Conservation (phyloP, 2,888 invertebrate species). For the Cybosia mesomella region DNA sequence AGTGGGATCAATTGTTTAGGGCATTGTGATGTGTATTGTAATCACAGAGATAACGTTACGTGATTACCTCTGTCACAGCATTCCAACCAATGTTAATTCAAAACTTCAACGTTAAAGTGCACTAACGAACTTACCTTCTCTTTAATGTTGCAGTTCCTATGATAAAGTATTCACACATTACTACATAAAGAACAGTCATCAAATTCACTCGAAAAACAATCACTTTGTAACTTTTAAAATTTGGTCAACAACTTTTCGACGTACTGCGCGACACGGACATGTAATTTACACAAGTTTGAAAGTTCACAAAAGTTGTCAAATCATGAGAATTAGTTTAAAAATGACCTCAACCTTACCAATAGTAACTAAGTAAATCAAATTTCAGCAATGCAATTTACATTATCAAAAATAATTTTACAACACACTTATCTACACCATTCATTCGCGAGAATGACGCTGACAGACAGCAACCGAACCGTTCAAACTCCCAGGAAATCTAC, state of each 20-base stretch:
- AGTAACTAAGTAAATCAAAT: constrained; percentile 8
- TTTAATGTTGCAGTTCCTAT: constrained; percentile 19
- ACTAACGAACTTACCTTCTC: constrained; percentile 35
- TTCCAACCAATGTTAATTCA: constrained; percentile 20
- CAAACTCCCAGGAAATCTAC: no score
- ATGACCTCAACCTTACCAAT: constrained; percentile 21
- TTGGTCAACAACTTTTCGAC: constrained; percentile 75
- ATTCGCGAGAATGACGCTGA: constrained; percentile 58
- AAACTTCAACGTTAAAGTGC: constrained; percentile 22
- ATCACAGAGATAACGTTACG: constrained; percentile 47
- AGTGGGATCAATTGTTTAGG: constrained; percentile 1
- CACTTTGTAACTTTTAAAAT: constrained; percentile 59
- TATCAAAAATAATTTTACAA: constrained; percentile 28
- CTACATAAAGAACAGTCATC: constrained; percentile 30
- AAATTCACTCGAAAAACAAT: constrained; percentile 54
- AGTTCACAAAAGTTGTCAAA: constrained; percentile 50
- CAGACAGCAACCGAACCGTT: constrained; percentile 10
- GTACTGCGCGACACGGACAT: constrained; percentile 59
- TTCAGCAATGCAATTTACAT: constrained; percentile 2
- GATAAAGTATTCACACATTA: constrained; percentile 28
- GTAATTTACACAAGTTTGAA: constrained; percentile 50
- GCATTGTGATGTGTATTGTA: constrained; percentile 35
- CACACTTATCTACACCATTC: constrained; percentile 25
- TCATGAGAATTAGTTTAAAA: constrained; percentile 23
- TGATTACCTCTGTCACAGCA: constrained; percentile 45